Conservation (phyloP, 2,888 invertebrate species). For the Dasysyrphus tricinctus region DNA sequence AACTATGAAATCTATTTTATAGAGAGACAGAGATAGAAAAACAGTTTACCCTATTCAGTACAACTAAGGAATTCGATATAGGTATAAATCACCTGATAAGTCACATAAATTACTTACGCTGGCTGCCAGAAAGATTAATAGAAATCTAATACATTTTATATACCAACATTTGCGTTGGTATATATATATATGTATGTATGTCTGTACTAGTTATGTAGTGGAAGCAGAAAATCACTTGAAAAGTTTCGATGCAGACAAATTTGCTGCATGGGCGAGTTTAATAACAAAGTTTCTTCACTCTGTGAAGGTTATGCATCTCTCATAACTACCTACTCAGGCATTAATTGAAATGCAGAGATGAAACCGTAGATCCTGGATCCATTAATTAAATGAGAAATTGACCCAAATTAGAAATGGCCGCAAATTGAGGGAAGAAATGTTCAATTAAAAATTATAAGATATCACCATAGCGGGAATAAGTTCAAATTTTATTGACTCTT, state of each 20-base stretch:
- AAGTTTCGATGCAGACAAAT: neutral
- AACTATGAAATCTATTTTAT: neutral
- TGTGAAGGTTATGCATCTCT: neutral
- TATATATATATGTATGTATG: neutral
- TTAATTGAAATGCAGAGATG: neutral
- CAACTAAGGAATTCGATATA: slow-evolving; percentile 17
- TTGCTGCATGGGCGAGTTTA: neutral
- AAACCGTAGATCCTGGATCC: neutral
- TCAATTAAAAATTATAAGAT: too few species aligned
- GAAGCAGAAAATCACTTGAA: neutral
- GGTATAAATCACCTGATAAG: slow-evolving; percentile 69
- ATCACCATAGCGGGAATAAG: too few species aligned
- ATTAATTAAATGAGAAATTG: neutral
- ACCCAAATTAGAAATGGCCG: too few species aligned
- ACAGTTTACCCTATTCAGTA: slow-evolving; percentile 15
- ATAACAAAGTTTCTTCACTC: neutral
- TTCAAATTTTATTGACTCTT: too few species aligned
- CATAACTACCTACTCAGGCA: neutral
- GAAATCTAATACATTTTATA: slow-evolving; percentile 47
- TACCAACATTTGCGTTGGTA: neutral
- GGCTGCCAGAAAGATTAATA: slow-evolving; percentile 67
- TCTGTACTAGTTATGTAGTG: neutral
- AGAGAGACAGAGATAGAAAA: neutral
- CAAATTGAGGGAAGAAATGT: too few species aligned
- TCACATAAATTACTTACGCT: slow-evolving; percentile 71